These are phyloP conservation scores for Myotis pilosus DNA, from an alignment of 2,797 vertebrate species.

Conservation along the genomic window DNA sequence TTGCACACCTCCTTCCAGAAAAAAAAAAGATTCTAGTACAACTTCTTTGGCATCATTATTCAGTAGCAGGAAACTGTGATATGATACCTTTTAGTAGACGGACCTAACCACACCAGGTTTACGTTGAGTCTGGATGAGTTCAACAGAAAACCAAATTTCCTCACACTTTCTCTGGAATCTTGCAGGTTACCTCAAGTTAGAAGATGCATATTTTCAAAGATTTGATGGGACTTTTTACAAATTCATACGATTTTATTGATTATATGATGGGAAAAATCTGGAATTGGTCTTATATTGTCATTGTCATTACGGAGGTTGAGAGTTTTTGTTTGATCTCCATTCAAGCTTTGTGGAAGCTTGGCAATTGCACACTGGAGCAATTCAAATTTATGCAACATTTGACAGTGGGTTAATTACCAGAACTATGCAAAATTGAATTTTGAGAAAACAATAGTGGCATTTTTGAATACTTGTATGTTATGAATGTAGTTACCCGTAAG, in stretches of 20 bases:
- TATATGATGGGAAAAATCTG: constrained; percentile 53
- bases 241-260: constrained; percentile 67
- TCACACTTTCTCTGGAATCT: not conserved
- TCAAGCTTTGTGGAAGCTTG: constrained; percentile 58
- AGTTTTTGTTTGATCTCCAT: constrained; percentile 71
- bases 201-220: not conserved
- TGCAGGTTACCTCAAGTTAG: constrained; percentile 23
- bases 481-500: constrained; percentile 59
- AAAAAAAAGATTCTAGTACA: not conserved
- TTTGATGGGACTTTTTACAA: constrained; percentile 62
- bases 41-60: not conserved
- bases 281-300: constrained; percentile 41
- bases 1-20: not conserved
- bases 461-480: constrained; percentile 64
- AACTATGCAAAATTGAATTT: constrained; percentile 73
- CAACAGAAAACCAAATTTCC: not conserved
- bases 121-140: constrained; percentile 19
- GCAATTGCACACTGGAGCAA: constrained; percentile 61
- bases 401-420: constrained; percentile 75
- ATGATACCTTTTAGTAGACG: not conserved
- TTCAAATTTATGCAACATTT: constrained; percentile 74
- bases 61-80: constrained; percentile 45
- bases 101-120: constrained; percentile 20
- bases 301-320: constrained; percentile 56
- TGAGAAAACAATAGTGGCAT: constrained; percentile 69